A percentile compares a stretch with the other conserved stretches of the same genome.
phyloP scores from a whole-genome alignment of 37 sponge, comb jelly and placozoan species.

The Aphrocallistes beatrix region DNA sequence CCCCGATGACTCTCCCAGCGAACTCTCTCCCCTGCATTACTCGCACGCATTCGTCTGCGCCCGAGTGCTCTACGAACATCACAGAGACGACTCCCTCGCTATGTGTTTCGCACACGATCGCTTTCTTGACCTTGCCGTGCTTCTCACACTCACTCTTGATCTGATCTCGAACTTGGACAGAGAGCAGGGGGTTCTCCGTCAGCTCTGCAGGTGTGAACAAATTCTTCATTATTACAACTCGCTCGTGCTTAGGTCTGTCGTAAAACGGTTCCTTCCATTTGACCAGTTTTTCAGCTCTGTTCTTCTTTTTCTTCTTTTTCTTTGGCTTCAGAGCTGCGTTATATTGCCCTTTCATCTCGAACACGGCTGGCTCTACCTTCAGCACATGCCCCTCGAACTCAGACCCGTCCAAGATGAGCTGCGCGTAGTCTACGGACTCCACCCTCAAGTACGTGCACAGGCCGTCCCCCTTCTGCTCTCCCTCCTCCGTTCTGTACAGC shows the following conservation, averaged over 20 bases:
- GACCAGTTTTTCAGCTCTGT: slow-evolving; percentile 32
- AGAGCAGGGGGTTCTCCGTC: slow-evolving; percentile 58
- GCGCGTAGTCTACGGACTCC: neutral
- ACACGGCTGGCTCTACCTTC: slow-evolving; percentile 48
- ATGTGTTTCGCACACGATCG: slow-evolving; percentile 84
- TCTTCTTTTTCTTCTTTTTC: slow-evolving; percentile 39
- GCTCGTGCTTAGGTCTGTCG: slow-evolving; percentile 45
- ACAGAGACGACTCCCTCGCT: slow-evolving; percentile 85
- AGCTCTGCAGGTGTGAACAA: slow-evolving; percentile 83
- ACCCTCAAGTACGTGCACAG: slow-evolving; percentile 86
- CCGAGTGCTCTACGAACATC: slow-evolving; percentile 51
- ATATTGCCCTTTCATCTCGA: slow-evolving; percentile 76
- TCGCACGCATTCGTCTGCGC: neutral
- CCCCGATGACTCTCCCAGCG: slow-evolving; percentile 54
- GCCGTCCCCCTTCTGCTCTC: slow-evolving; percentile 87
- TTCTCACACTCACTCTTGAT: slow-evolving; percentile 81
- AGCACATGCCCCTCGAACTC: neutral
- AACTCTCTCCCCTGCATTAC: slow-evolving; percentile 68
- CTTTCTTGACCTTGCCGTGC: slow-evolving; percentile 78
- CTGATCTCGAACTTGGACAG: slow-evolving; percentile 72
- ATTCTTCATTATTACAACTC: slow-evolving; percentile 68
- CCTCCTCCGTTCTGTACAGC: slow-evolving; percentile 65
- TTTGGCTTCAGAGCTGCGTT: slow-evolving; percentile 74
- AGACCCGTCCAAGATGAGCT: neutral
- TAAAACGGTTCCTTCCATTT: slow-evolving; percentile 37